phyloP scores from a whole-genome alignment of 1,140 invertebrate genomes.

The Anagrus nilaparvatae region DNA sequence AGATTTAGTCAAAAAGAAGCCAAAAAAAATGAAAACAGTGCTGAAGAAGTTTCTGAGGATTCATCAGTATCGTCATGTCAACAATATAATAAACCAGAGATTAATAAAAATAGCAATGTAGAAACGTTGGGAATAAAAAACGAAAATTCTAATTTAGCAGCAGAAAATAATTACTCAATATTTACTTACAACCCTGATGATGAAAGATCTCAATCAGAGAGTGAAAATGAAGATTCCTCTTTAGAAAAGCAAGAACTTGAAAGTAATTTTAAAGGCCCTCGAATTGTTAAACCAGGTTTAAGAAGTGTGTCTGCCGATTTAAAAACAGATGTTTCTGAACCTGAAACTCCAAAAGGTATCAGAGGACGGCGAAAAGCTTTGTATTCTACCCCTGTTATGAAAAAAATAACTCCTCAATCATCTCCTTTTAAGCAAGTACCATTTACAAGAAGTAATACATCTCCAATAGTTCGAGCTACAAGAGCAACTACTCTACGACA shows the following conservation, averaged over 20 bases:
- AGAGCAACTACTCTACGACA: slow-evolving; percentile 34
- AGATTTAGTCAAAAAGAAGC: not conserved
- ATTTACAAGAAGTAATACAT: slow-evolving; percentile 29
- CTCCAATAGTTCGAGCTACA: slow-evolving; percentile 34
- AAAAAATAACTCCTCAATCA: slow-evolving; percentile 31
- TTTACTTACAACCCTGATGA: too few relatives aligned
- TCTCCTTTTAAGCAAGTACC: slow-evolving; percentile 30
- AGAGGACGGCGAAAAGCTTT: slow-evolving; percentile 65
- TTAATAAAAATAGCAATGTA: too few relatives aligned
- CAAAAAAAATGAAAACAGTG: not conserved
- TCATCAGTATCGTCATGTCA: not conserved
- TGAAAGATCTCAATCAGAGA: slow-evolving; percentile 15
- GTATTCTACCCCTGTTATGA: slow-evolving; percentile 42
- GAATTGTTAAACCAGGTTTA: slow-evolving; percentile 35
- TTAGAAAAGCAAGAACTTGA: slow-evolving; percentile 37
- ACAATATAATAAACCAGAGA: too few relatives aligned
- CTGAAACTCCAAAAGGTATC: slow-evolving; percentile 52
- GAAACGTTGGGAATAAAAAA: too few relatives aligned
- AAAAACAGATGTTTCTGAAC: slow-evolving; percentile 30
- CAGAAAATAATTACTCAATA: too few relatives aligned
- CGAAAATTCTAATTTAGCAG: too few relatives aligned
- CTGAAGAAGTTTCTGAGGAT: not conserved
- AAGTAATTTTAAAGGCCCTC: slow-evolving; percentile 46
- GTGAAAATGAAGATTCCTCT: slow-evolving; percentile 24
- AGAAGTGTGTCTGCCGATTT: slow-evolving; percentile 26